A percentile compares a stretch with the other conserved stretches of the same genome.
Conservation (phyloP, 92 coral and sea anemone species). For the Galaxea fascicularis region DNA sequence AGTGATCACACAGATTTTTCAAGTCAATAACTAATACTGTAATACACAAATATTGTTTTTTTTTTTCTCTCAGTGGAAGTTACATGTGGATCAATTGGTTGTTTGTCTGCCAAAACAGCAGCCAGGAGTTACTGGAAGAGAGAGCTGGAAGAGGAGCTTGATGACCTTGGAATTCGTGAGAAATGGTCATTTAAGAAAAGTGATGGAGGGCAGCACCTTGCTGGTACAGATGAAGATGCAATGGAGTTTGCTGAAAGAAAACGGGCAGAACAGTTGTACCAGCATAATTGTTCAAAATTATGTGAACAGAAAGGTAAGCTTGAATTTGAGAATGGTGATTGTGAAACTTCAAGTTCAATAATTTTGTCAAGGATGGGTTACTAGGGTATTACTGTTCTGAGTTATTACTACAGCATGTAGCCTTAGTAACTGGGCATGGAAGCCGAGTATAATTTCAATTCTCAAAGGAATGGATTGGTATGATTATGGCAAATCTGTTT, state of each 20-base stretch:
- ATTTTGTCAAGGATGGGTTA: no score
- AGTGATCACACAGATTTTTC: no score
- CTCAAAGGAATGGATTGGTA: not conserved
- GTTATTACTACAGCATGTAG: no score
- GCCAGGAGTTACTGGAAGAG: conserved; percentile 61
- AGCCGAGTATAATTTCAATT: not conserved
- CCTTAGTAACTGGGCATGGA: not conserved
- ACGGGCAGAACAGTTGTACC: no score
- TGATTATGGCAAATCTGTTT: not conserved
- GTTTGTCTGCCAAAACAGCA: conserved; percentile 49
- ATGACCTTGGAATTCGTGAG: conserved; percentile 31
- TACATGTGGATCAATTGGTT: conserved; percentile 9
- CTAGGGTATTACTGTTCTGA: no score
- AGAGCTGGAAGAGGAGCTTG: conserved; percentile 53
- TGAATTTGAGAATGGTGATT: not conserved
- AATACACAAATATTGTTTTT: no score
- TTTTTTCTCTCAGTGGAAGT: no score
- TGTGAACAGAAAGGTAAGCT: conserved; percentile 57
- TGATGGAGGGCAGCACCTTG: not conserved
- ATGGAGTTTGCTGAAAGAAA: conserved; percentile 35
- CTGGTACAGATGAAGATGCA: conserved; percentile 59
- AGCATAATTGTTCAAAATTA: conserved; percentile 29
- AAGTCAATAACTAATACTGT: no score
- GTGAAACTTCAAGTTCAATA: no score
- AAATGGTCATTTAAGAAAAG: conserved; percentile 43